phyloP scores from a whole-genome alignment of 2,797 vertebrate species.

The Danio kyathit region DNA sequence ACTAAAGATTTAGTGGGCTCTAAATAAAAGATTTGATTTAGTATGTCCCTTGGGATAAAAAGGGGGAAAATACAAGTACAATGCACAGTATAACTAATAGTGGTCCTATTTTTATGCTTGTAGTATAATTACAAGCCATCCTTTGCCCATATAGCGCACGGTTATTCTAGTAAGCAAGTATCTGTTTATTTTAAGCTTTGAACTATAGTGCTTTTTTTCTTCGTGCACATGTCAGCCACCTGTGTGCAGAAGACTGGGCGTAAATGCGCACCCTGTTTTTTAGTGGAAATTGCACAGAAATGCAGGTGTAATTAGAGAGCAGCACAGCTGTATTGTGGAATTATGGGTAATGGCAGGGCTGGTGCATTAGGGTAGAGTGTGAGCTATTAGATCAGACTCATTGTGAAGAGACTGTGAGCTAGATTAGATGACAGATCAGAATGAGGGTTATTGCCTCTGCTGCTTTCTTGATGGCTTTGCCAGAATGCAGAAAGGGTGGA shows the following conservation, averaged over 20 bases:
- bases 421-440: conserved; percentile 49
- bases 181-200: not conserved
- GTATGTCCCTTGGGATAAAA: too few relatives aligned
- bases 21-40: too few relatives aligned
- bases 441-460: conserved; percentile 38
- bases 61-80: too few relatives aligned
- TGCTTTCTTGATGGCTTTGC: conserved; percentile 5
- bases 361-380: conserved; percentile 27
- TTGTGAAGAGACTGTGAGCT: conserved; percentile 44
- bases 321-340: conserved; percentile 38
- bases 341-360: conserved; percentile 36
- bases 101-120: too few relatives aligned
- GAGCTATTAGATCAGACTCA: conserved; percentile 47
- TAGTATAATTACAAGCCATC: too few relatives aligned
- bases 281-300: conserved; percentile 5
- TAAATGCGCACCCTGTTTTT: not conserved
- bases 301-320: conserved; percentile 51
- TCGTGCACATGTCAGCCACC: not conserved
- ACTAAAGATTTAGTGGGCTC: too few relatives aligned
- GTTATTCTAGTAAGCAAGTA: not conserved
- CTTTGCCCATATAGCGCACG: not conserved
- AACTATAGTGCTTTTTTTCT: not conserved
- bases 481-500: conserved; percentile 18
- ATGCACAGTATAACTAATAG: too few relatives aligned
- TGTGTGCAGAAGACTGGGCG: not conserved